Conservation (phyloP, 2,888 invertebrate species). For the Calliphora vomitoria region DNA sequence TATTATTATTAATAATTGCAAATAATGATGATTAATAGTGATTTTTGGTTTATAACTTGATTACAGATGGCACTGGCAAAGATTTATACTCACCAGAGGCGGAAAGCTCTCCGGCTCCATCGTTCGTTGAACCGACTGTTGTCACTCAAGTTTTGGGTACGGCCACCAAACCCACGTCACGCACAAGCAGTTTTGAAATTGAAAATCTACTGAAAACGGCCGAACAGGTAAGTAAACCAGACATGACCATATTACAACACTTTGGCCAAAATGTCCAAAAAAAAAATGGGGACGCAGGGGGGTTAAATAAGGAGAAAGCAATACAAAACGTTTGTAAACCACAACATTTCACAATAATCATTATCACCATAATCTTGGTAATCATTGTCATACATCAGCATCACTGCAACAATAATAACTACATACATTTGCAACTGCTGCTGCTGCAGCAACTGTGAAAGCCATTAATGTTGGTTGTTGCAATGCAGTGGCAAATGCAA, state of each 20-base stretch:
- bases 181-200: constrained; percentile 97
- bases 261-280: constrained; percentile 39
- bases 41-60: not conserved
- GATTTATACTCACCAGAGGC: constrained; percentile 90
- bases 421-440: not conserved
- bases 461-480: constrained; percentile 39
- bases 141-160: constrained; percentile 63
- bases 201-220: constrained; percentile 94
- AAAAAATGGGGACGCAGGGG: not conserved
- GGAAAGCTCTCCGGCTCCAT: constrained; percentile 86
- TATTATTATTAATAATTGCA: constrained; percentile 21
- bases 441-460: constrained; percentile 34
- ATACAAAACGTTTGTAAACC: constrained; percentile 41
- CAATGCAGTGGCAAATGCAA: constrained; percentile 57
- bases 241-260: constrained; percentile 54
- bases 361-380: constrained; percentile 52
- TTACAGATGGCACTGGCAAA: constrained; percentile 87
- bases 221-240: constrained; percentile 85
- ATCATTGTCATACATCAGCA: constrained; percentile 51
- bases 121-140: constrained; percentile 83
- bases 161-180: constrained; percentile 88
- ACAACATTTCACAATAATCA: constrained; percentile 61
- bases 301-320: constrained; percentile 12
- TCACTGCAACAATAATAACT: constrained; percentile 27
- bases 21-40: constrained; percentile 21